phyloP scores from a whole-genome alignment of 2,113 vertebrate species.

The Canis aureus region DNA sequence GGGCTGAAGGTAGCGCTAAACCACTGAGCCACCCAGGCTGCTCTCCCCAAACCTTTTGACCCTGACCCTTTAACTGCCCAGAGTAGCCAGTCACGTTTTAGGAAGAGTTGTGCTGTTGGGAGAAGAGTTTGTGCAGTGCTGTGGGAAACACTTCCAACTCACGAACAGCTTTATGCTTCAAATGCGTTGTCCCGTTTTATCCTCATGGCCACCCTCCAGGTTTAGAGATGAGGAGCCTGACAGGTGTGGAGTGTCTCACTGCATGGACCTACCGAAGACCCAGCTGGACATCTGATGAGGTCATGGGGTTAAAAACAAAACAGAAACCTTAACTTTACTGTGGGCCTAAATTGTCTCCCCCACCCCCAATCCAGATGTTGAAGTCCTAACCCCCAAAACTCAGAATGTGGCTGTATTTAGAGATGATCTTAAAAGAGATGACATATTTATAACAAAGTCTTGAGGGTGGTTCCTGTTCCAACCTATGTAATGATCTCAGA shows the following conservation, averaged over 20 bases:
- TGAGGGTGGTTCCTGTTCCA: background rate
- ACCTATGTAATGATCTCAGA: background rate
- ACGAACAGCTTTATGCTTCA: background rate
- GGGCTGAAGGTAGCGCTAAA: too few relatives aligned
- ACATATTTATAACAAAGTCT: background rate
- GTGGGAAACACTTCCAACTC: background rate
- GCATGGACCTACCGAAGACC: background rate
- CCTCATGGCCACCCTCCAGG: too few relatives aligned
- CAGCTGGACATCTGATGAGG: background rate
- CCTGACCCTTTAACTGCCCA: background rate
- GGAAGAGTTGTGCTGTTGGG: background rate
- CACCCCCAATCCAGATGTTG: background rate
- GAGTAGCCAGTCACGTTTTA: background rate
- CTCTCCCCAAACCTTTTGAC: background rate
- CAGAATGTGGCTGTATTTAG: background rate
- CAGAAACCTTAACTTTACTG: too few relatives aligned
- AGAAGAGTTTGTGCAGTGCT: background rate
- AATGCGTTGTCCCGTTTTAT: background rate
- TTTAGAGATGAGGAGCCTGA: background rate
- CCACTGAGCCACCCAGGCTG: too few relatives aligned
- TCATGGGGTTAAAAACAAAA: background rate
- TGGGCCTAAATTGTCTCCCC: background rate
- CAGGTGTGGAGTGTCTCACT: background rate
- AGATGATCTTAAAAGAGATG: background rate
- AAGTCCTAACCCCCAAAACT: background rate